These are phyloP conservation scores for Carcharodon carcharias DNA, from an alignment of 2,797 vertebrate genomes.

Conservation along the genomic window DNA sequence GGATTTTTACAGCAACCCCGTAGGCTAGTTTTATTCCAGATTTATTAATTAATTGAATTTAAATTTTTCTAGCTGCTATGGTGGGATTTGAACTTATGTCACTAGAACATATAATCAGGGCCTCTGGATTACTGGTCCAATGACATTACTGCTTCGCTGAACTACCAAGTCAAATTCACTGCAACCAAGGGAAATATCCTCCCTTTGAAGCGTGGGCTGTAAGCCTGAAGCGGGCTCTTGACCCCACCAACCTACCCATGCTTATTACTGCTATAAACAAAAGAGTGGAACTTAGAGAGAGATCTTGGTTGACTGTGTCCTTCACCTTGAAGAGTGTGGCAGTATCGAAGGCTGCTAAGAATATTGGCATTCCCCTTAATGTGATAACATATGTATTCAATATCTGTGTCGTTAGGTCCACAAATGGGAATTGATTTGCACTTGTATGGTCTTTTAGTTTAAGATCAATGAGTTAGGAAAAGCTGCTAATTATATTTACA, in stretches of 20 bases:
- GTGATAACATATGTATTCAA: neutral
- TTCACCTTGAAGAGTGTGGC: neutral
- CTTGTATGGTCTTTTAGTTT: neutral
- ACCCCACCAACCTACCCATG: neutral
- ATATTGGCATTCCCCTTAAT: neutral
- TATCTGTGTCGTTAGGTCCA: neutral
- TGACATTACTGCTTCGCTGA: too few relatives aligned
- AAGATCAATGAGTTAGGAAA: neutral
- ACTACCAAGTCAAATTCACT: neutral
- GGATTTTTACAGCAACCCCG: too few relatives aligned
- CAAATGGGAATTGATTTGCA: slow-evolving; percentile 9
- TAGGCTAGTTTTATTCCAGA: too few relatives aligned
- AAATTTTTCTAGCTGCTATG: too few relatives aligned
- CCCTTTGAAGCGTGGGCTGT: too few relatives aligned
- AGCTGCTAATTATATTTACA: neutral
- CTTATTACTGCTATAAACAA: neutral
- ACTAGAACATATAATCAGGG: too few relatives aligned
- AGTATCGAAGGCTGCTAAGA: neutral
- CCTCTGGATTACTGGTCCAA: too few relatives aligned
- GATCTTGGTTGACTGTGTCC: neutral
- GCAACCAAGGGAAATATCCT: too few relatives aligned
- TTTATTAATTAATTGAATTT: too few relatives aligned
- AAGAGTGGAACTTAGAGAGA: neutral
- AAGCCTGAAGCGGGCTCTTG: too few relatives aligned
- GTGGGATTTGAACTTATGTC: too few relatives aligned